Evolutionary conservation across 1,140 invertebrate species (phyloP), one percentile per base, ranked within the genome.

Genomic region (Rhagoletis pomonella): DNA sequence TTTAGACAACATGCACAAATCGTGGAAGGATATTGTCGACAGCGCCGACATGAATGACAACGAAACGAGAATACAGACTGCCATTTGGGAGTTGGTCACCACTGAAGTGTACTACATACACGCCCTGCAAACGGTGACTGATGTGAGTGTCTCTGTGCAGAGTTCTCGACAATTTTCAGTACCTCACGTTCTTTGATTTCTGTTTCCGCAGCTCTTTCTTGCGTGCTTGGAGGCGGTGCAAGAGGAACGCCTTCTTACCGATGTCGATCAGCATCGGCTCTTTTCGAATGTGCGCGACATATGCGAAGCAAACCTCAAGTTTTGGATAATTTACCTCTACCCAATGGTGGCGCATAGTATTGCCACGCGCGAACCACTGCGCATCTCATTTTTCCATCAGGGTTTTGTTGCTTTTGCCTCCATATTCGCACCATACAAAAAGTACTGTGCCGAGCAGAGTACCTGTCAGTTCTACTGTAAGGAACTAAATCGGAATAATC

Each of bases 251-350:
- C 95, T 98, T 87, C 94, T 98, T 85, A 96, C 94, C 90, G 97
- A 98, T 93, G 96, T 98, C 90, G 97, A 97, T 91, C 96, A 96
- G 85, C 95, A 96, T 85, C 95, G 95, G 88, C 93, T 98, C 55
- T 98, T 98, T 93, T 96, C 96, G 87, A 98, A 98, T 93, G 97
- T 98, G 77, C 95, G 95, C n/a, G 96, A 97, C 86, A 96, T 98
- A 87, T 96, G 96, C 89, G 94, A 95, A 85, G 95, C 96, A 1
- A 98, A 98, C 94, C 94, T 96, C 84, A 94, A 94, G 88, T 97
- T 98, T 91, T 98, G 97, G 97, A 94, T 95, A 2, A 93, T 96
- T 73, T 95, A 96, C 92, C 93, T 98, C 7, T 94, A 95, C 85
- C 95, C 95, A 14, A 96, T 98, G 95, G 93, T 93, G 19, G 89